Conservation (phyloP, 2,113 vertebrate genomes). For the Rallus limicola region DNA sequence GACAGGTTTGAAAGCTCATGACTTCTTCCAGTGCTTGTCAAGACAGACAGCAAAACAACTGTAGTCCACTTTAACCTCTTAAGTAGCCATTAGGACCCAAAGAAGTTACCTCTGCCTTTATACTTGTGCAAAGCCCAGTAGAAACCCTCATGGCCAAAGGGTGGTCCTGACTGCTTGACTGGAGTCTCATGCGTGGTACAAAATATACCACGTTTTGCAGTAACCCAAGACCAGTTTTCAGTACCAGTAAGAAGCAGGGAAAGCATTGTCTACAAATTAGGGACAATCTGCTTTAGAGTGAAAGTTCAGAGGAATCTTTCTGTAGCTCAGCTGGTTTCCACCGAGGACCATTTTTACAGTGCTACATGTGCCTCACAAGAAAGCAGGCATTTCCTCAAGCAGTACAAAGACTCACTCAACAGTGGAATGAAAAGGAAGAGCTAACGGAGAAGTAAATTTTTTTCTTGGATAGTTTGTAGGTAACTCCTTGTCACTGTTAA, state of each 20-base stretch:
- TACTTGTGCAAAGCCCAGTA: not conserved
- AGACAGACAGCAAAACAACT: not conserved
- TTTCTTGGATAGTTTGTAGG: not conserved
- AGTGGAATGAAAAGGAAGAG: constrained; percentile 17
- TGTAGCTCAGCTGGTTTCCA: constrained; percentile 38
- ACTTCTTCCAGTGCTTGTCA: not conserved
- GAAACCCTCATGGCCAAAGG: not conserved
- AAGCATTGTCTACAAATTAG: not conserved
- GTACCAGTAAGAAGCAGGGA: not conserved
- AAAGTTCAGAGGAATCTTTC: constrained; percentile 18
- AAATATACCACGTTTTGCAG: not conserved
- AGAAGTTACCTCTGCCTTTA: not conserved
- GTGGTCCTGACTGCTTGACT: not conserved
- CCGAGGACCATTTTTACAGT: not conserved
- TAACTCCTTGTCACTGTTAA: not conserved
- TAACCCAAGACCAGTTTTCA: not conserved
- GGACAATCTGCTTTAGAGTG: not conserved
- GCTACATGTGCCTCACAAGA: not conserved
- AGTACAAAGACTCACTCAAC: not conserved
- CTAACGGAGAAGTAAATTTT: not conserved
- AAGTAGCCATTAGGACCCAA: not conserved
- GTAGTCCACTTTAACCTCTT: not conserved
- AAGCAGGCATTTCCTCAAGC: not conserved
- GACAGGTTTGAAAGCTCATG: not conserved
- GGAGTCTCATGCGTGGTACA: not conserved